phyloP scores from a whole-genome alignment of 2,113 vertebrate genomes.

The Pseudorasbora parva region DNA sequence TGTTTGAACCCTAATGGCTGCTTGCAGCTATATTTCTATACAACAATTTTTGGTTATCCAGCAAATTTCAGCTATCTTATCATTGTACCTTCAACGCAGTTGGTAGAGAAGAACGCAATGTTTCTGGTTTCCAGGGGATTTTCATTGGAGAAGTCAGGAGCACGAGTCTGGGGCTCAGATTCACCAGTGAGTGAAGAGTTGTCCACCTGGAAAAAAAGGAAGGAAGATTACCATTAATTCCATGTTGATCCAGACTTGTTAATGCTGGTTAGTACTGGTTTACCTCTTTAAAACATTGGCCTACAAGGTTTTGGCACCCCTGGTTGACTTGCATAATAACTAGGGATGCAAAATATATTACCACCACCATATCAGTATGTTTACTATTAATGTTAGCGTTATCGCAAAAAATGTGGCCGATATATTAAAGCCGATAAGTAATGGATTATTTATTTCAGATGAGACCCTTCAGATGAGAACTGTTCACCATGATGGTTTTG shows the following conservation, averaged over 20 bases:
- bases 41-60: background rate
- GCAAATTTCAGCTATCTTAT: background rate
- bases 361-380: no score
- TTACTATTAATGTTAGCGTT: no score
- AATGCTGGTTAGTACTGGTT: background rate
- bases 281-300: background rate
- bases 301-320: background rate
- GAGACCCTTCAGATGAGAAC: no score
- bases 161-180: conserved; percentile 93
- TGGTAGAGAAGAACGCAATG: conserved; percentile 95
- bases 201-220: conserved; percentile 81
- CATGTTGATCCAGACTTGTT: background rate
- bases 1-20: no score
- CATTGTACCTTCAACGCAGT: conserved; percentile 90
- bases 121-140: conserved; percentile 94
- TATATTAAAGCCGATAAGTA: no score
- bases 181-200: conserved; percentile 97
- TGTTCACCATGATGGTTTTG: no score
- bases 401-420: no score
- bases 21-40: no score
- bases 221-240: background rate
- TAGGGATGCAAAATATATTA: no score
- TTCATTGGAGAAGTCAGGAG: conserved; percentile 91
- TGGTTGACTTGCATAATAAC: background rate
- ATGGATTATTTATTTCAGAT: no score